Conservation (phyloP, 2,797 vertebrate species). For the Falco peregrinus region DNA sequence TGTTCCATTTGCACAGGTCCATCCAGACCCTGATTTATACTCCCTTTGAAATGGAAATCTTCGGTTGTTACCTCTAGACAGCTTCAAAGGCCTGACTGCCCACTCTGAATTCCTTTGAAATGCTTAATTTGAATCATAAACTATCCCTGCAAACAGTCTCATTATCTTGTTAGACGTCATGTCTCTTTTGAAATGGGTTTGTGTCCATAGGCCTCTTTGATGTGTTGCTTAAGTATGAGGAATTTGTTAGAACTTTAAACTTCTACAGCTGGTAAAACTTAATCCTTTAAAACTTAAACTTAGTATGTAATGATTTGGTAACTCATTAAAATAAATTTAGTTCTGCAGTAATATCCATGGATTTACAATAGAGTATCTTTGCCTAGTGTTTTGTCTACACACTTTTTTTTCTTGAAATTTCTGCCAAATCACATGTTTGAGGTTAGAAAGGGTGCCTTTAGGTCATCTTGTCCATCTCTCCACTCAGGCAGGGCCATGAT, state of each 20-base stretch:
- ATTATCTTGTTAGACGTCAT: neutral
- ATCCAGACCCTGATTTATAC: neutral
- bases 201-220: neutral
- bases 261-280: neutral
- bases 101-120: conserved; percentile 24
- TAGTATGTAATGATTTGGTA: neutral
- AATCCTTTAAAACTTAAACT: neutral
- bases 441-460: neutral
- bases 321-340: neutral
- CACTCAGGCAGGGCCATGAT: neutral
- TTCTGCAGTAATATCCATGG: neutral
- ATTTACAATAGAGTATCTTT: neutral
- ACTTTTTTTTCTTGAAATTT: neutral
- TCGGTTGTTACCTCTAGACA: neutral
- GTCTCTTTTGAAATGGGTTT: conserved; percentile 6
- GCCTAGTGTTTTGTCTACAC: neutral
- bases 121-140: conserved; percentile 35
- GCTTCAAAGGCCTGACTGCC: conserved; percentile 6
- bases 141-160: neutral
- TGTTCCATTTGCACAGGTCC: neutral
- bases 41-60: conserved; percentile 43
- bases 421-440: neutral
- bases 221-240: neutral
- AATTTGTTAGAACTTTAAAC: neutral
- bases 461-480: neutral